These are phyloP conservation scores for Drosophila eugracilis DNA, from an alignment of 1,140 invertebrate species.

Conservation along the genomic window DNA sequence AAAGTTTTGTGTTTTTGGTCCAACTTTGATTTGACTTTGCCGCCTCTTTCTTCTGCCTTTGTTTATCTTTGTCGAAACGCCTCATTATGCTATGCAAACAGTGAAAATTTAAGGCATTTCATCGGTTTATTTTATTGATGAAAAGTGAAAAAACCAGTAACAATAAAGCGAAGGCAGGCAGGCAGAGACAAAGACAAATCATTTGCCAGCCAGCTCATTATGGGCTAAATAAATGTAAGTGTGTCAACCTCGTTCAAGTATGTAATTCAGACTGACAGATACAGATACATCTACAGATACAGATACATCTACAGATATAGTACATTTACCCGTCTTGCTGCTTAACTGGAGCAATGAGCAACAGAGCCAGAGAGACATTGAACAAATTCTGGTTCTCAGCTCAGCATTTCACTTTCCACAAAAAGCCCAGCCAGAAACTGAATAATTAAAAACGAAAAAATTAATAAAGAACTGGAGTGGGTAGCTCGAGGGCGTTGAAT, in stretches of 20 bases:
- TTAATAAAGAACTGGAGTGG: slow-evolving; percentile 38
- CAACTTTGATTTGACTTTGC: slow-evolving; percentile 38
- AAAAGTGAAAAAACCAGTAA: slow-evolving; percentile 69
- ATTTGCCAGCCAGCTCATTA: slow-evolving; percentile 49
- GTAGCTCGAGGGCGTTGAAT: neutral
- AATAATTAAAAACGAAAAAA: slow-evolving; percentile 32
- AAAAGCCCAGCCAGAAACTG: slow-evolving; percentile 7
- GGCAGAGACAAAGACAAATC: slow-evolving; percentile 30
- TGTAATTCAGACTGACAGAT: slow-evolving; percentile 48
- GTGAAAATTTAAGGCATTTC: slow-evolving; percentile 35
- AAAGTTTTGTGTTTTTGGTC: slow-evolving; percentile 26
- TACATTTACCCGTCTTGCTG: slow-evolving; percentile 48
- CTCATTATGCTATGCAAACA: slow-evolving; percentile 38
- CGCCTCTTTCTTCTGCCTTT: slow-evolving; percentile 28
- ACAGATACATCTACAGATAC: slow-evolving; percentile 25
- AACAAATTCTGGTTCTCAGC: slow-evolving; percentile 64
- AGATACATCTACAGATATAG: slow-evolving; percentile 3
- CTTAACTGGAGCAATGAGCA: slow-evolving; percentile 69
- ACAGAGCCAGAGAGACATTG: slow-evolving; percentile 48
- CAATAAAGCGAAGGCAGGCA: slow-evolving; percentile 13
- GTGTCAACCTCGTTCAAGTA: slow-evolving; percentile 58
- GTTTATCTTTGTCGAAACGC: slow-evolving; percentile 30
- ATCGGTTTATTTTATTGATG: slow-evolving; percentile 67
- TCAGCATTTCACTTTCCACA: slow-evolving; percentile 70
- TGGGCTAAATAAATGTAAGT: slow-evolving; percentile 70